Base-by-base conservation (phyloP, 2,888 invertebrate genomes). In the Drosophila tripunctata region DNA sequence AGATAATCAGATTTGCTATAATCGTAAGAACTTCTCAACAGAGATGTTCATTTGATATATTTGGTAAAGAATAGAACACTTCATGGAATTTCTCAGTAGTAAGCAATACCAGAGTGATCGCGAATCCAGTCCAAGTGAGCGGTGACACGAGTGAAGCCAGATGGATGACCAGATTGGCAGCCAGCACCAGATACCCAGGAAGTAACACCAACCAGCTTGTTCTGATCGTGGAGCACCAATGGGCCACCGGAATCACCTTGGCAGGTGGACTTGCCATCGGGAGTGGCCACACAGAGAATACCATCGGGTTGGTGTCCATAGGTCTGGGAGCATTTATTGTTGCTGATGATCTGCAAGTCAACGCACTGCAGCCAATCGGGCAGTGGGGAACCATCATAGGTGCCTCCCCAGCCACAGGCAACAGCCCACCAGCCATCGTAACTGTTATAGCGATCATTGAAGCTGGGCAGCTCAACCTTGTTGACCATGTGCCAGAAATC, bases 321-420 rank as follows among this genome's bases (percentile, higher is more conserved):
- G 48, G 87, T 88, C 58, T 89, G 90, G 0, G 90, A 90, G 71
- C 87, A 82, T 90, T 91, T 22, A 87, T 76, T 5, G 61, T 90
- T 90, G 41, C 78, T 67, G 5, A 91, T 89, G 40, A 92, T 84
- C 14, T 89, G 85, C 15, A 90, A 58, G 17, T 80, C 62, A 2
- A 88, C 89, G 56, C 86, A 88, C 66, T 91, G 88, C 17, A 92
- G 74, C 44, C 90, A 89, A 4, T 86, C 66, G 31, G 77, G 65
- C 19, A 75, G 44, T 24, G 52, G 17, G 38, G 70, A 21, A 4
- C 58, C 63, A n/a, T 89, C 87, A 8, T 73, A 78, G 67, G 71
- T 77, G 8, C 78, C 86, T n/a, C 92, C 92, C 92, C 92, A 92
- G 15, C 92, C 92, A 61, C 91, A 91, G 36, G 90, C 61, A 65